Evolutionary conservation across 2,888 invertebrate species (phyloP).

Genomic region (Hydroisotoma schaefferi): DNA sequence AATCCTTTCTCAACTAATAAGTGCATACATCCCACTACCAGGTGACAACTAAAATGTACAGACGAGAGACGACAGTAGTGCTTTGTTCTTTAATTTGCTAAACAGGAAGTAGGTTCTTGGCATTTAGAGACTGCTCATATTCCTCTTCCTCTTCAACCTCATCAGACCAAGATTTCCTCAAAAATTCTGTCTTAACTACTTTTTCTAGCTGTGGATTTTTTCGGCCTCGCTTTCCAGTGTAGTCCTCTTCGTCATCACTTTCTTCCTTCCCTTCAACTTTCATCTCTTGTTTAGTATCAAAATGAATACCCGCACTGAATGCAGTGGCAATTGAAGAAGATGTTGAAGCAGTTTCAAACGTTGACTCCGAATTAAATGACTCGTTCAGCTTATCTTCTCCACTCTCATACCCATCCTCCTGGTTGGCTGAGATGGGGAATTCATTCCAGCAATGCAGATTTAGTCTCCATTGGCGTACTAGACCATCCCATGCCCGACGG

Average conservation of each 20-base stretch:
- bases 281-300: constrained; percentile 15
- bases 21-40: too few species aligned
- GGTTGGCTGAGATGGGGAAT: constrained; percentile 9
- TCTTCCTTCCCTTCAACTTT: constrained; percentile 6
- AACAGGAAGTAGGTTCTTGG: too few species aligned
- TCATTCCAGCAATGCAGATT: constrained; percentile 71
- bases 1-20: too few species aligned
- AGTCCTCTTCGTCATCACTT: constrained; percentile 6
- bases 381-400: constrained; percentile 27
- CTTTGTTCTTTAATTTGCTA: too few species aligned
- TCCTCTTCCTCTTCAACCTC: constrained; percentile 36
- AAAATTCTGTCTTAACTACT: background rate
- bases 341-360: constrained; percentile 28
- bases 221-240: background rate
- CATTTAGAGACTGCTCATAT: too few species aligned
- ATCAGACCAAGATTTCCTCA: constrained; percentile 36
- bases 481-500: constrained; percentile 86
- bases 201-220: background rate
- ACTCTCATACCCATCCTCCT: constrained; percentile 1
- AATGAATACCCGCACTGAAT: constrained; percentile 25
- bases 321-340: constrained; percentile 37
- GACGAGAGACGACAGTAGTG: too few species aligned
- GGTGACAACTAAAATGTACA: too few species aligned
- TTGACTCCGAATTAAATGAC: constrained; percentile 32
- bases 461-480: constrained; percentile 82